Percentiles rank a stretch among this genome's conserved stretches.
Evolutionary conservation across 2,113 vertebrate species (phyloP).

Genomic region (Chaetorhynchus papuensis): DNA sequence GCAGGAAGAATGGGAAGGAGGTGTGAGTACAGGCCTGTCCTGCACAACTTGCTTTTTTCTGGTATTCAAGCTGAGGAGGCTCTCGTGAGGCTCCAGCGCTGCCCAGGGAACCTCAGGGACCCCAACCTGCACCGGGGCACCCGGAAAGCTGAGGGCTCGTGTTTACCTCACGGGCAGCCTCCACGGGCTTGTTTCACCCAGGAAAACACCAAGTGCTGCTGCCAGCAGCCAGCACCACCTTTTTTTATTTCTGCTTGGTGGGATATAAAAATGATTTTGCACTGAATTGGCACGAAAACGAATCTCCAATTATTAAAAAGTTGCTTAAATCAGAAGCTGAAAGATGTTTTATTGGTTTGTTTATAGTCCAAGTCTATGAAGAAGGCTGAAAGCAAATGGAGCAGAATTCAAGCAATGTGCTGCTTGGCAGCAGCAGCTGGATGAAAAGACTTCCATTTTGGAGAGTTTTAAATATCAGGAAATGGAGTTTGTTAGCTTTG

Average conservation of each 20-base stretch:
- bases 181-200: fast-evolving
- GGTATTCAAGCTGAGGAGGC: fast-evolving
- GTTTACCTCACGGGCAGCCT: fast-evolving
- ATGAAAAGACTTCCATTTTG: fast-evolving
- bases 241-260: neutral
- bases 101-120: neutral
- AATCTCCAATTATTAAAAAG: neutral
- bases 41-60: neutral
- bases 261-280: neutral
- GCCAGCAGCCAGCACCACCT: neutral
- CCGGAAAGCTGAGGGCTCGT: fast-evolving
- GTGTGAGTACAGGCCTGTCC: fast-evolving
- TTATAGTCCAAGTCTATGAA: fast-evolving
- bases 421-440: neutral
- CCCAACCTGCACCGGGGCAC: no score
- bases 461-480: neutral
- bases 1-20: fast-evolving
- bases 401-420: neutral
- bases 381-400: neutral
- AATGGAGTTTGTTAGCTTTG: neutral
- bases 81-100: fast-evolving
- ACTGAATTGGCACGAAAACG: neutral
- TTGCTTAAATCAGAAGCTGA: neutral
- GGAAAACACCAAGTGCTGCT: neutral
- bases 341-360: neutral